Evolutionary conservation across 2,113 vertebrate genomes (phyloP).

Genomic region (Synodontis membranacea): DNA sequence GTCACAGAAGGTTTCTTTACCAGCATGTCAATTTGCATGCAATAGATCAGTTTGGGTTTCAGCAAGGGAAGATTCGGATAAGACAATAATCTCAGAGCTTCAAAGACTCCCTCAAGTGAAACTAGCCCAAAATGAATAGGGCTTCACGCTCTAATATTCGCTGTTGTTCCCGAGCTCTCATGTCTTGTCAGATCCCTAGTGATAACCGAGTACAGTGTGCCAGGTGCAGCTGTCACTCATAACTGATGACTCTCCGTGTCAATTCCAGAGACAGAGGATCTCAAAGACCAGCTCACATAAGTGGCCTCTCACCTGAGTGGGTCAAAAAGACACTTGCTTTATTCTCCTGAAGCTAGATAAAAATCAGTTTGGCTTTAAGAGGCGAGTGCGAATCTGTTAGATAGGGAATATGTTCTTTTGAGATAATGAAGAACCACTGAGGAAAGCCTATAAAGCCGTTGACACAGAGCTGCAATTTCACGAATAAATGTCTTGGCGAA

Average conservation of each 20-base stretch:
- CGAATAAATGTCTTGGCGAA: neutral
- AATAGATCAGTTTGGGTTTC: neutral
- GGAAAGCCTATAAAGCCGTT: neutral
- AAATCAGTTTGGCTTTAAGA: neutral
- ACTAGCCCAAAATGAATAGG: neutral
- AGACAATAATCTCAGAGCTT: neutral
- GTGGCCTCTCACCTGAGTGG: neutral
- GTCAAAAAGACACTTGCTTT: neutral
- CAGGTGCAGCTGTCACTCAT: constrained; percentile 35
- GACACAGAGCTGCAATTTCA: neutral
- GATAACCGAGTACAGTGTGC: constrained; percentile 20
- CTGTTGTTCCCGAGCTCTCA: neutral
- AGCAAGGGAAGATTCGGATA: neutral
- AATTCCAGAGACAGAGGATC: constrained; percentile 12
- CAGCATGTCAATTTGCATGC: neutral
- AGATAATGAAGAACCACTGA: neutral
- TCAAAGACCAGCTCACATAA: constrained; percentile 20
- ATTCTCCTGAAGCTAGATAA: neutral
- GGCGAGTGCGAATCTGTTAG: neutral
- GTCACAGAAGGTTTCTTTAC: neutral
- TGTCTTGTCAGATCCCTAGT: constrained; percentile 21
- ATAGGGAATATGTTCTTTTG: neutral
- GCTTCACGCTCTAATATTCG: neutral
- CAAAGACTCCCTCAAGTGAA: neutral
- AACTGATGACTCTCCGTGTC: constrained; percentile 11